phyloP scores from a whole-genome alignment of 2,888 invertebrate genomes.

The Dromius quadrimaculatus region DNA sequence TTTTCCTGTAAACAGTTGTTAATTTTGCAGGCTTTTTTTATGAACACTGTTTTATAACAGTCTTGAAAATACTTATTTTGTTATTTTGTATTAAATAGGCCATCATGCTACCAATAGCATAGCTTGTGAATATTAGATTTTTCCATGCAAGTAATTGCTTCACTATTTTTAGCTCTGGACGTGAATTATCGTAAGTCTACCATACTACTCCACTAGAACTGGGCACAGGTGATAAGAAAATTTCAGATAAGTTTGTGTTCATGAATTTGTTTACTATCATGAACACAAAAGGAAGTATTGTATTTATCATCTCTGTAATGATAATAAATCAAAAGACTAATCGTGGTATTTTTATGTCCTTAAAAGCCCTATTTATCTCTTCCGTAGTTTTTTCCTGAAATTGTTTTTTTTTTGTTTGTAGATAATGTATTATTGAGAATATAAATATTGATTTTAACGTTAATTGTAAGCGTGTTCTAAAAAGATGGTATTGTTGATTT shows the following conservation, averaged over 20 bases:
- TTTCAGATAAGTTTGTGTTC: constrained; percentile 19
- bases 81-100: constrained; percentile 8
- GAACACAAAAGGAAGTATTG: constrained; percentile 4
- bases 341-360: background rate
- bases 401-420: background rate
- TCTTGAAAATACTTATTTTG: too few species aligned
- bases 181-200: too few species aligned
- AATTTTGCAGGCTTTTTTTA: too few species aligned
- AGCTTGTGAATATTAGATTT: constrained; percentile 20
- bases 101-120: background rate
- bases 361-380: background rate
- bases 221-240: constrained; percentile 21
- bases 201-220: too few species aligned
- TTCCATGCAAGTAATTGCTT: constrained; percentile 21
- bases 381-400: constrained; percentile 15
- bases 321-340: constrained; percentile 3
- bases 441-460: too few species aligned
- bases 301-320: constrained; percentile 26
- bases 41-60: background rate
- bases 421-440: background rate
- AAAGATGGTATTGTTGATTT: too few species aligned
- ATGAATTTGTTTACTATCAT: constrained; percentile 33
- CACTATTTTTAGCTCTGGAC: constrained; percentile 9
- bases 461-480: too few species aligned
- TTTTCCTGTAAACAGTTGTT: too few species aligned